Base-by-base conservation (phyloP, 1,140 invertebrate genomes). In the Drosophila dunni region DNA sequence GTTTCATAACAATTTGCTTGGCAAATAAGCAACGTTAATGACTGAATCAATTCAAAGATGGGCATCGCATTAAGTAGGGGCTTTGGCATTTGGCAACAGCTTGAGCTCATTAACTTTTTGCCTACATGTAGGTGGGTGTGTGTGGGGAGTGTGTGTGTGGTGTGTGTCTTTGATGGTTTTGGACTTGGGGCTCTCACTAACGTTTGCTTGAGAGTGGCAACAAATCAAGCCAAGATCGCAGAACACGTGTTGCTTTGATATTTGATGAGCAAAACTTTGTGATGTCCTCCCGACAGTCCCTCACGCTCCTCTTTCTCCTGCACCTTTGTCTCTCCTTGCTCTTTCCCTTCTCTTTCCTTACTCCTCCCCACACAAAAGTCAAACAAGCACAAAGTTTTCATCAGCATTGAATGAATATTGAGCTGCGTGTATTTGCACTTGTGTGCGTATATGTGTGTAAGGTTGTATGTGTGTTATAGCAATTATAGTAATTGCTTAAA, bases 191-290 rank as follows among this genome's bases (percentile, higher is more conserved):
- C 45, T 13, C 38, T 15, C 50, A 40, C 9, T 15, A 15, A 40
- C 61, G 40, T 68, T 67, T 73, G 56, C 40, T 15, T 56, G 40
- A 29, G 46, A 44, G 56, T 61, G 33, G 74, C 44, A 62, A 76
- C 61, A 76, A 76, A 76, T 71, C 73, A 65, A 67, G 66, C 48
- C 50, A 34, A 69, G 58, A 71, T 75, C 57, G 44, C 24, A 29
- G 40, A 66, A 75, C 83, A 88, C 84, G 83, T 88, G 83, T 88
- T 88, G 83, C 83, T 88, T 88, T 88, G 84, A 88, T 88, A 89
- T 88, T 88, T 88, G 75, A 88, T 79, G 82, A 78, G 72, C 53
- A 76, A 76, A 86, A 86, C 53, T 82, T 86, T 69, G 11, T n/a
- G 56, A 10, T 20, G 34, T 6, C 7, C n/a, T 7, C 53, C 57